These are phyloP conservation scores for Mya arenaria DNA, from an alignment of 1,140 invertebrate genomes.

Conservation along the genomic window DNA sequence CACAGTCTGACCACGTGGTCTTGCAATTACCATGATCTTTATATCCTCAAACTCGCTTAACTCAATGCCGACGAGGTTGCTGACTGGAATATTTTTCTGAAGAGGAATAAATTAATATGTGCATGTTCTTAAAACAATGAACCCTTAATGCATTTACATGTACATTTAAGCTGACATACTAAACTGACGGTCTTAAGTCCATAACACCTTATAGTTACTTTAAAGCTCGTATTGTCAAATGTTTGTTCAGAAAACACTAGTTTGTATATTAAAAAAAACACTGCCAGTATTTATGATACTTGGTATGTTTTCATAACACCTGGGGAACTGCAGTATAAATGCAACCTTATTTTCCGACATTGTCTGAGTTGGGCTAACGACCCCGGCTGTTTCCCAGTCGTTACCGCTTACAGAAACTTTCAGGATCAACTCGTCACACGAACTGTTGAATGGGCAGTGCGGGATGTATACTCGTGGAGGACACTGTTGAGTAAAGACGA, in stretches of 20 bases:
- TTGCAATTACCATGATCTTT: neutral
- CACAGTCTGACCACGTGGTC: constrained; percentile 16
- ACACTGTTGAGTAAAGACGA: neutral
- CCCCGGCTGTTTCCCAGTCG: neutral
- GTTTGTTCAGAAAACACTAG: no score
- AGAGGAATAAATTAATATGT: no score
- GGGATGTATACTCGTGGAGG: neutral
- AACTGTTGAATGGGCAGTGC: neutral
- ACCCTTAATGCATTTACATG: no score
- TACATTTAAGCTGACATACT: no score
- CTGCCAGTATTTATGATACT: no score
- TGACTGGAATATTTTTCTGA: no score
- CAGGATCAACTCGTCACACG: neutral
- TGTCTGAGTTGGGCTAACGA: neutral
- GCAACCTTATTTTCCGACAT: neutral
- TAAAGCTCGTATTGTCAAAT: no score
- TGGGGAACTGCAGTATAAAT: neutral
- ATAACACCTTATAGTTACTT: no score
- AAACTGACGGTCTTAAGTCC: no score
- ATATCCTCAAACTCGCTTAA: neutral
- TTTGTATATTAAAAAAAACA: no score
- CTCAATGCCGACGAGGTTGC: neutral
- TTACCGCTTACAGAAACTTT: neutral
- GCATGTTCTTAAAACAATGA: no score
- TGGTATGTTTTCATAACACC: no score